Conservation (phyloP, 2,888 invertebrate genomes). For the Lasioglossum calceatum region DNA sequence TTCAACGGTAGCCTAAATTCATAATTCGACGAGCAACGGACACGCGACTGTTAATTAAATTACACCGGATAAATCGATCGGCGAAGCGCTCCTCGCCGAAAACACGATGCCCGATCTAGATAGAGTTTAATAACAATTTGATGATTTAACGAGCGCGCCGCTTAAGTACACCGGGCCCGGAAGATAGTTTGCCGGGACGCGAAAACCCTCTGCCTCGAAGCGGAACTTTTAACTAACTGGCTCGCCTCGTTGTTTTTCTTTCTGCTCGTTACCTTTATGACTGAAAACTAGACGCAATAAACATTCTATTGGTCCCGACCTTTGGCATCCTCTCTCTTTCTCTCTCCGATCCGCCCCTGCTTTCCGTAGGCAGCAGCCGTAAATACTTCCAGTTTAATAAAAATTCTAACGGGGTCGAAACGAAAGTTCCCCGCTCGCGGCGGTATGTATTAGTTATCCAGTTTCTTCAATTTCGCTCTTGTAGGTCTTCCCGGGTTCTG, state of each 20-base stretch:
- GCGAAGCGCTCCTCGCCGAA: neutral
- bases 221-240: constrained; percentile 56
- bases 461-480: constrained; percentile 8
- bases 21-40: constrained; percentile 17
- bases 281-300: constrained; percentile 59
- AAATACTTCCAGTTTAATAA: constrained; percentile 49
- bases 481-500: neutral
- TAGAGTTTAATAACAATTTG: constrained; percentile 25
- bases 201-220: constrained; percentile 37
- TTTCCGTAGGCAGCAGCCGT: constrained; percentile 15
- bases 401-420: constrained; percentile 41
- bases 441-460: constrained; percentile 47
- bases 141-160: constrained; percentile 38
- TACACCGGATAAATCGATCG: constrained; percentile 30
- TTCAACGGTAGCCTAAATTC: constrained; percentile 1
- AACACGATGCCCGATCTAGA: neutral
- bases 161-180: constrained; percentile 23
- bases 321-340: neutral
- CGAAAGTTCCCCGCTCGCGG: constrained; percentile 29
- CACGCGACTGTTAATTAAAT: constrained; percentile 51
- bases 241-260: constrained; percentile 29
- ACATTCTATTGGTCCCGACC: constrained; percentile 50
- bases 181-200: constrained; percentile 39
- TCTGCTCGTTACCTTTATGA: constrained; percentile 41
- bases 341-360: neutral